Base-by-base conservation (phyloP, 2,113 vertebrate species). In the Mola mola region DNA sequence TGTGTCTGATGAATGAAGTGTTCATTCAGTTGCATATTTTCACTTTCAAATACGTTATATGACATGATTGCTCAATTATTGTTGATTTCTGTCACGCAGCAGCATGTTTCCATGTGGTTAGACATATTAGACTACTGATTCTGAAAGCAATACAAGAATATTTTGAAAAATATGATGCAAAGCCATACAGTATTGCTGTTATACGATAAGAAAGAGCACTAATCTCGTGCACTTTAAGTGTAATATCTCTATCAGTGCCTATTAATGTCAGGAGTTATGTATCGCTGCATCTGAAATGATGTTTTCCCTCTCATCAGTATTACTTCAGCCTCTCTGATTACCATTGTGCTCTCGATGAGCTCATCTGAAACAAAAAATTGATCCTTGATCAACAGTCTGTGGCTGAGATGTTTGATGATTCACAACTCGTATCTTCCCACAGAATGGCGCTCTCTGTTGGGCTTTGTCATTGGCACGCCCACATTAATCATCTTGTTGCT, bases 331-430 rank as follows among this genome's bases (percentile, higher is more conserved):
- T 37, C 53, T 46, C 21, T 69, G 63, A 82, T 75, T 56, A 47
- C 33, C n/a, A n/a, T 28, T 10, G 0, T 4, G 17, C 46, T 37
- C 34, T 22, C 44, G 2, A 44, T 13, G 12, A 29, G 28, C 69
- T 71, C 58, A 34, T 75, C 36, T 8, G 3, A 58, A 56, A 34
- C 34, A 19, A 36, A 62, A 48, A 55, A 71, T 66, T 28, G 63
- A 71, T 82, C 57, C 51, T 26, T 46, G 66, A 75, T 75, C 50
- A 75, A 50, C 47, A 33, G 33, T 12, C 28, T 38, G 44, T 37
- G 57, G 58, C 52, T 0, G 21, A 75, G 51, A 78, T 71, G 36
- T 64, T 37, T 55, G 79, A 78, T 74, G 66, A 46, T 67, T 47
- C 3, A 31, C n/a, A 0, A 10, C 20, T 9, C 58, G 57, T 34